Evolutionary conservation across 2,797 vertebrate species (phyloP).

Genomic region (Xiphophorus birchmanni): DNA sequence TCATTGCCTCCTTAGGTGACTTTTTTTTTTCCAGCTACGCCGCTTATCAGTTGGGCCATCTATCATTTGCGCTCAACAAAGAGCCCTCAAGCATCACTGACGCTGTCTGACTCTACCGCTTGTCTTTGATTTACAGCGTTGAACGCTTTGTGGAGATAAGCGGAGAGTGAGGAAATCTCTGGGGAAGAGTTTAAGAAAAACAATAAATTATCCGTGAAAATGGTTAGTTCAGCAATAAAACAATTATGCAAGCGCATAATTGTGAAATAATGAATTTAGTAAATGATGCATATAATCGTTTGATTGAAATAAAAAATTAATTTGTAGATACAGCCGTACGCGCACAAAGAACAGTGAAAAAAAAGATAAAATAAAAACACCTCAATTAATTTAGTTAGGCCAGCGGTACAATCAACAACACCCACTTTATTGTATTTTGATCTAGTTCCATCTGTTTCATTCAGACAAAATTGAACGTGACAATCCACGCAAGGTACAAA

Average conservation of each 20-base stretch:
- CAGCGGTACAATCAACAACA: neutral
- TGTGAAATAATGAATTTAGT: neutral
- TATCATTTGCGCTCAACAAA: conserved; percentile 23
- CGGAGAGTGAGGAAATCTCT: conserved; percentile 3
- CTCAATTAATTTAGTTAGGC: neutral
- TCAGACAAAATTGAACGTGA: neutral
- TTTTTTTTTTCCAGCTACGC: neutral
- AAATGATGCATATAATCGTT: neutral
- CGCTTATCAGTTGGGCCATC: conserved; percentile 33
- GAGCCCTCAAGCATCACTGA: conserved; percentile 41
- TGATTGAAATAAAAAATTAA: neutral
- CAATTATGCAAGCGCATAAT: neutral
- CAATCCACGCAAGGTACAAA: neutral
- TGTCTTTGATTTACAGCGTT: conserved; percentile 31
- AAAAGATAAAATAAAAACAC: neutral
- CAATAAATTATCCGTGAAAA: neutral
- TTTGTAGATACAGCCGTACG: neutral
- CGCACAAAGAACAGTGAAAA: neutral
- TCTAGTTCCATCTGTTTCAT: neutral
- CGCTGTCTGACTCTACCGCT: conserved; percentile 9
- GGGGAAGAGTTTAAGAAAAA: neutral
- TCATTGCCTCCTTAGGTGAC: conserved; percentile 7
- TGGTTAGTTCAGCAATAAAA: neutral
- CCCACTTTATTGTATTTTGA: neutral
- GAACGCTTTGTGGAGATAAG: neutral